A percentile compares a stretch with the other conserved stretches of the same genome.
Conservation (phyloP, 2,113 vertebrate genomes). For the Propithecus coquereli region DNA sequence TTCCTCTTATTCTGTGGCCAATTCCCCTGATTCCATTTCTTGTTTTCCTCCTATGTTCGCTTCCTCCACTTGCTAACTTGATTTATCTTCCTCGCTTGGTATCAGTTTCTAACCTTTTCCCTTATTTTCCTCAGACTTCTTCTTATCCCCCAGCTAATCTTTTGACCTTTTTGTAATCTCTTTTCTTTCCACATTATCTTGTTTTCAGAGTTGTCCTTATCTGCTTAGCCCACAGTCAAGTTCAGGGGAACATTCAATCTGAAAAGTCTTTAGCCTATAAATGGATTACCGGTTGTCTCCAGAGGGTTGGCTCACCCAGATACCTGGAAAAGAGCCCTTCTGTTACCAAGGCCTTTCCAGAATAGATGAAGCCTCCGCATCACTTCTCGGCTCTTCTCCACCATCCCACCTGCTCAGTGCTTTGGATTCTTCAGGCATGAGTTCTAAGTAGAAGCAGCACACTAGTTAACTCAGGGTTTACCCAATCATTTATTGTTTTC, state of each 20-base stretch:
- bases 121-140: constrained; percentile 52
- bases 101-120: constrained; percentile 70
- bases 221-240: constrained; percentile 57
- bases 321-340: background rate
- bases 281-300: constrained; percentile 68
- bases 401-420: constrained; percentile 13
- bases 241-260: constrained; percentile 57
- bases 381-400: background rate
- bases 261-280: constrained; percentile 60
- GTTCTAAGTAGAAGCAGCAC: constrained; percentile 68
- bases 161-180: constrained; percentile 76
- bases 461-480: constrained; percentile 63
- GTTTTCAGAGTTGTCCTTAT: constrained; percentile 71
- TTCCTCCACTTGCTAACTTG: constrained; percentile 41
- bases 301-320: background rate
- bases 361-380: background rate
- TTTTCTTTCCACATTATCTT: constrained; percentile 75
- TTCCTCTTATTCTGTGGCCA: background rate
- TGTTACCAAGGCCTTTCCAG: background rate
- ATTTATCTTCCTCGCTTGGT: constrained; percentile 56
- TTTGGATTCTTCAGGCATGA: constrained; percentile 55
- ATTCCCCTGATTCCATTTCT: background rate
- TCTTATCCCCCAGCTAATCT: constrained; percentile 66
- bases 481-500: constrained; percentile 53
- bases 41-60: constrained; percentile 14